phyloP scores from a whole-genome alignment of 1,140 invertebrate genomes.

The Chelonus insularis region DNA sequence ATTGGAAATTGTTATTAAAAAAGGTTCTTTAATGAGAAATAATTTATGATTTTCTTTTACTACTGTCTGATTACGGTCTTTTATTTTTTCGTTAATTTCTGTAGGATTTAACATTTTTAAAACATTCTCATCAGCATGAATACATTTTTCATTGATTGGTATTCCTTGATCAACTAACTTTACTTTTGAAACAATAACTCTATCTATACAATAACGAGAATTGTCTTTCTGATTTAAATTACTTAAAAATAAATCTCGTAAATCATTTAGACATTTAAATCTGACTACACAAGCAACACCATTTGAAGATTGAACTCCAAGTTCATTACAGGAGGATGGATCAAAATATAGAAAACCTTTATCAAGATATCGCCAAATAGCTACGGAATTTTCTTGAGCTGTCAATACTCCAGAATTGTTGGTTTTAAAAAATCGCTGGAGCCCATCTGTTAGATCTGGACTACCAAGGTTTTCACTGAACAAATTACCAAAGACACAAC shows the following conservation, averaged over 20 bases:
- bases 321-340: slow-evolving; percentile 34
- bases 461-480: slow-evolving; percentile 37
- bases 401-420: slow-evolving; percentile 43
- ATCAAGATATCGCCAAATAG: slow-evolving; percentile 38
- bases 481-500: slow-evolving; percentile 39
- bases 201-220: slow-evolving; percentile 45
- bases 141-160: not conserved
- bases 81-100: slow-evolving; percentile 35
- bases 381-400: slow-evolving; percentile 39
- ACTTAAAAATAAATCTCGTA: slow-evolving; percentile 37
- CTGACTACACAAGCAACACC: slow-evolving; percentile 42
- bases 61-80: too few relatives aligned
- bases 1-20: slow-evolving; percentile 47
- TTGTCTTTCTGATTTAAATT: slow-evolving; percentile 36
- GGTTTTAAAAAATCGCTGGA: slow-evolving; percentile 36
- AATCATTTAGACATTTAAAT: slow-evolving; percentile 35
- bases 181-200: slow-evolving; percentile 34
- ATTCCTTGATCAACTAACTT: slow-evolving; percentile 26
- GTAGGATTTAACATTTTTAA: slow-evolving; percentile 30
- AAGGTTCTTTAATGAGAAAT: slow-evolving; percentile 36
- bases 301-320: slow-evolving; percentile 22
- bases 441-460: slow-evolving; percentile 39
- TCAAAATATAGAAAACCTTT: slow-evolving; percentile 41
- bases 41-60: slow-evolving; percentile 13
- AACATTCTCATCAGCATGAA: slow-evolving; percentile 29